Evolutionary conservation across 2,888 invertebrate species (phyloP).

Genomic region (Geotrupes spiniger): DNA sequence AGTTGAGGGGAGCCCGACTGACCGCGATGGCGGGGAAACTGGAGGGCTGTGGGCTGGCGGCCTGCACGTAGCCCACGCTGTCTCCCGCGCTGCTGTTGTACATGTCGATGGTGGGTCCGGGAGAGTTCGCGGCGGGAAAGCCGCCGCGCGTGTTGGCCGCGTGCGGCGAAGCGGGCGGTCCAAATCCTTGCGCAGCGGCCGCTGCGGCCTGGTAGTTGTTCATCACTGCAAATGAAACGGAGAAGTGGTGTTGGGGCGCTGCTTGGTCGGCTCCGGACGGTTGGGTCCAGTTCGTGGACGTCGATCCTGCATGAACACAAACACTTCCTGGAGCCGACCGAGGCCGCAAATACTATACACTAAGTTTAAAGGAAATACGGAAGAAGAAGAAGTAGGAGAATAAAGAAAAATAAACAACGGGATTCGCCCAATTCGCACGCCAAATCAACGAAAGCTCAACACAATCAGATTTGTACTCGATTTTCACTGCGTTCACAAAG

Average conservation of each 20-base stretch:
- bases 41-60: conserved; percentile 95
- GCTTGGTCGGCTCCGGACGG: conserved; percentile 45
- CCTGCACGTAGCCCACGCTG: conserved; percentile 90
- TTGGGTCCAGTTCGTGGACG: conserved; percentile 38
- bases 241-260: conserved; percentile 44
- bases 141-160: conserved; percentile 61
- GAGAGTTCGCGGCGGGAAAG: conserved; percentile 90
- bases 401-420: not conserved
- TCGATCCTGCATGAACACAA: conserved; percentile 42
- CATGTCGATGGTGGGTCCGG: conserved; percentile 88
- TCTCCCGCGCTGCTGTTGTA: conserved; percentile 84
- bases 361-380: not conserved
- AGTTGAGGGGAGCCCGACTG: conserved; percentile 89
- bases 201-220: conserved; percentile 89
- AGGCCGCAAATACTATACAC: conserved; percentile 25
- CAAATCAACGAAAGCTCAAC: too few relatives aligned
- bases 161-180: conserved; percentile 81
- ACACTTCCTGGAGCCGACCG: conserved; percentile 44
- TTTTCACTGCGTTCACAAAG: too few relatives aligned
- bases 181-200: conserved; percentile 72
- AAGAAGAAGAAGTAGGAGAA: not conserved
- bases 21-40: conserved; percentile 93
- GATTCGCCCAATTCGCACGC: not conserved
- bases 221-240: conserved; percentile 73
- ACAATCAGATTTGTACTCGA: too few relatives aligned